phyloP scores from a whole-genome alignment of 2,113 vertebrate genomes.

The Perognathus longimembris region DNA sequence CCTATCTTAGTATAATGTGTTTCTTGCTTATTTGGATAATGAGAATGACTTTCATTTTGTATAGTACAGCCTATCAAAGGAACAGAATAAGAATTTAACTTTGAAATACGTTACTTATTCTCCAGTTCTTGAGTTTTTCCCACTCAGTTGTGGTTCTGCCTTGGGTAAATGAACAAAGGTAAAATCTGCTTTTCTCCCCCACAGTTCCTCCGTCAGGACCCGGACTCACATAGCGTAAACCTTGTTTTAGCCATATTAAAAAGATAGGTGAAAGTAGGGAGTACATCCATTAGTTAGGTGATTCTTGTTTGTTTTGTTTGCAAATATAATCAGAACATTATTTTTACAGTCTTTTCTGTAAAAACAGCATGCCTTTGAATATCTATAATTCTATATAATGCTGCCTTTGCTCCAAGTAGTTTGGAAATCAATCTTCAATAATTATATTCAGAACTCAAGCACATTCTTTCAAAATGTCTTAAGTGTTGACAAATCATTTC shows the following conservation, averaged over 20 bases:
- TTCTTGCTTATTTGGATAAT: conserved; percentile 11
- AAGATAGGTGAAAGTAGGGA: conserved; percentile 17
- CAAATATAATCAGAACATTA: neutral
- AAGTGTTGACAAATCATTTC: neutral
- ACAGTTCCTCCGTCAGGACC: neutral
- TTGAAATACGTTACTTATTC: conserved; percentile 29
- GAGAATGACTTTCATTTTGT: conserved; percentile 19
- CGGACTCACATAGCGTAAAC: neutral
- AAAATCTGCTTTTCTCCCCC: neutral
- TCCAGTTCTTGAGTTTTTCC: neutral
- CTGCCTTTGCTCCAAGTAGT: conserved; percentile 52
- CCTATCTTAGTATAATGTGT: neutral
- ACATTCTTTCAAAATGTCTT: conserved; percentile 30
- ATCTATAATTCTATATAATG: conserved; percentile 40
- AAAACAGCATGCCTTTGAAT: conserved; percentile 61
- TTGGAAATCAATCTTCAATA: conserved; percentile 44
- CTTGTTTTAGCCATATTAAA: neutral
- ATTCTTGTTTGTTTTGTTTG: conserved; percentile 58
- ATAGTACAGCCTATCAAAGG: neutral
- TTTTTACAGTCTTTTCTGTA: conserved; percentile 42
- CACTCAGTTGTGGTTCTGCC: neutral
- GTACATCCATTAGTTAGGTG: neutral
- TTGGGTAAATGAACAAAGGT: neutral
- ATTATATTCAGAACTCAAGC: conserved; percentile 2
- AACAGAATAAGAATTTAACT: conserved; percentile 12